Percentiles rank a stretch among this genome's conserved stretches.
Evolutionary conservation across 2,888 invertebrate genomes (phyloP).

Genomic region (Sminthurides aquaticus): DNA sequence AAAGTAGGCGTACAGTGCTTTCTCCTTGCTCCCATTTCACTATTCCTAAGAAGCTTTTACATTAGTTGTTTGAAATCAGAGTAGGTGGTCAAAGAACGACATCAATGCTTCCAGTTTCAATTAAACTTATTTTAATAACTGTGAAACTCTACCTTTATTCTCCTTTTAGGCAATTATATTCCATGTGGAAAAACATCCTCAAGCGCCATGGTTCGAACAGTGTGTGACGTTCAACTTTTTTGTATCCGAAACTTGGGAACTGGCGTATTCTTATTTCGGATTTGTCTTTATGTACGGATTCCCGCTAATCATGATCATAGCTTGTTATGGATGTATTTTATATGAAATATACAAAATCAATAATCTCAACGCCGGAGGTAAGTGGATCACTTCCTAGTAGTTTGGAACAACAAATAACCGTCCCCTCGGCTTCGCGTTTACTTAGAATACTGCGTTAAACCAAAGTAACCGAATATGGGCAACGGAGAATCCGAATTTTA

Average conservation of each 20-base stretch:
- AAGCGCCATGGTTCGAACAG: constrained; percentile 74
- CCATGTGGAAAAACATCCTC: constrained; percentile 76
- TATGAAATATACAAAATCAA: constrained; percentile 63
- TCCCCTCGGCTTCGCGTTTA: neutral
- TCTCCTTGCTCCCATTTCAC: too few species aligned
- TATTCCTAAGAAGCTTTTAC: too few species aligned
- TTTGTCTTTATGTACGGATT: constrained; percentile 80
- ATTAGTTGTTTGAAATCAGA: too few species aligned
- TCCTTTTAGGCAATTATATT: constrained; percentile 66
- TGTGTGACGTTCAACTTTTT: constrained; percentile 83
- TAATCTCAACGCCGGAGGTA: constrained; percentile 27
- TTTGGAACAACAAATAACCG: neutral
- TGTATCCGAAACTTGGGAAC: constrained; percentile 62
- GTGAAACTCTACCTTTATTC: neutral
- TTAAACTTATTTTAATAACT: neutral
- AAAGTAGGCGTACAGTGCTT: too few species aligned
- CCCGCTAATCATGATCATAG: constrained; percentile 75
- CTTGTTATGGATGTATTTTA: constrained; percentile 80
- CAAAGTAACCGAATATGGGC: too few species aligned
- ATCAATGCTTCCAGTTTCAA: too few species aligned
- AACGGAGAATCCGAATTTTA: too few species aligned
- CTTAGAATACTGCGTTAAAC: too few species aligned
- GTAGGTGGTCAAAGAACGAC: neutral
- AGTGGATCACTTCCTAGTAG: constrained; percentile 11
- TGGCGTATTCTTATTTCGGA: constrained; percentile 72